Evolutionary conservation across 2,888 invertebrate species (phyloP).

Genomic region (Caenorhabditis sp.): DNA sequence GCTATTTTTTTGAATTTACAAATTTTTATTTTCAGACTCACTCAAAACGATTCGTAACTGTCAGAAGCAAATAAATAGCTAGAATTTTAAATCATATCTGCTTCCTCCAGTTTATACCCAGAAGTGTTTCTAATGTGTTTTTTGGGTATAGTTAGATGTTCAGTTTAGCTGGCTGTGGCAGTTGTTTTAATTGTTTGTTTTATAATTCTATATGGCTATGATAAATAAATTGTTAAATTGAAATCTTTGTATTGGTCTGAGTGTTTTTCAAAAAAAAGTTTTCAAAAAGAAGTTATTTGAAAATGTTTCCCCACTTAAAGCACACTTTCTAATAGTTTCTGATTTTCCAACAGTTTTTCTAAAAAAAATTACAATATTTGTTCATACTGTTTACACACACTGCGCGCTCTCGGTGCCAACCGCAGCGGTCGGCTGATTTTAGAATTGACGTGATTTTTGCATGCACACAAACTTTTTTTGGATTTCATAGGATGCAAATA

Average conservation of each 20-base stretch:
- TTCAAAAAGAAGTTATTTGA: too few relatives aligned
- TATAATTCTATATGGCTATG: constrained; percentile 26
- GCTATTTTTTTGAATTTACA: background rate
- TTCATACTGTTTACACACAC: constrained; percentile 62
- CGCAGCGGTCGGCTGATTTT: constrained; percentile 4
- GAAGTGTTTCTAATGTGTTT: too few relatives aligned
- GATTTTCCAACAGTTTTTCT: constrained; percentile 24
- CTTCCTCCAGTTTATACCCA: too few relatives aligned
- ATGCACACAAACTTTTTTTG: background rate
- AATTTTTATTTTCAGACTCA: constrained; percentile 55
- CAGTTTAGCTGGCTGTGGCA: too few relatives aligned
- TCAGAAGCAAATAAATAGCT: background rate
- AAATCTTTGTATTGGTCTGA: background rate
- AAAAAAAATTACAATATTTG: constrained; percentile 61
- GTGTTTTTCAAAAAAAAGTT: background rate
- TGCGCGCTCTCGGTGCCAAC: constrained; percentile 49
- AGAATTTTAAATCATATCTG: constrained; percentile 8
- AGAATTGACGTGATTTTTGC: constrained; percentile 38
- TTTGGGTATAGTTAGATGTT: constrained; percentile 31
- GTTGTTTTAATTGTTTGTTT: constrained; percentile 2
- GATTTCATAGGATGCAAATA: constrained; percentile 38
- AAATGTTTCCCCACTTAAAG: too few relatives aligned
- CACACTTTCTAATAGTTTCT: constrained; percentile 31
- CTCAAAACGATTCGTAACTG: constrained; percentile 45
- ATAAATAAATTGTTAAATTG: constrained; percentile 11